A percentile compares a stretch with the other conserved stretches of the same genome.
phyloP scores from a whole-genome alignment of 2,888 invertebrate genomes.

The Limnephilus auricula region DNA sequence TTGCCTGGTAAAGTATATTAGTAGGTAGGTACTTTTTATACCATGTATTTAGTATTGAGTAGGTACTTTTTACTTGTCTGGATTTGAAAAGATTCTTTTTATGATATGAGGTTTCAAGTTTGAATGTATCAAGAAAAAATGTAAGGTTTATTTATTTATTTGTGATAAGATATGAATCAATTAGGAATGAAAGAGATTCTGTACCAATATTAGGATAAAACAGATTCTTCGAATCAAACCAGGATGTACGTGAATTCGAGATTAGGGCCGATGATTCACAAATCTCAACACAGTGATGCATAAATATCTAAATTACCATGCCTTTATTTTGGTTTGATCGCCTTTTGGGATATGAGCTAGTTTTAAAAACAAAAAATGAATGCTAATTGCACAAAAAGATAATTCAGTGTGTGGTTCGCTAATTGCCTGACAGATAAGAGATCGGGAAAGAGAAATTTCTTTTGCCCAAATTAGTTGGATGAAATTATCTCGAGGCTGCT shows the following conservation, averaged over 20 bases:
- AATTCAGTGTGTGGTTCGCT: not conserved
- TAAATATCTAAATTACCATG: not conserved
- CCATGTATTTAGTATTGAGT: too few species aligned
- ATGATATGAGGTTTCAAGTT: too few species aligned
- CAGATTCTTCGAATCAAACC: not conserved
- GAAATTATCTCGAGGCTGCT: conserved; percentile 14
- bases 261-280: not conserved
- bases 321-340: not conserved
- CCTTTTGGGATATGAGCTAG: not conserved
- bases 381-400: conserved; percentile 2
- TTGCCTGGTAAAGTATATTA: too few species aligned
- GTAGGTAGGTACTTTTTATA: too few species aligned
- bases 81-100: too few species aligned
- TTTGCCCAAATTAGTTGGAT: conserved; percentile 13
- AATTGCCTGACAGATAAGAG: conserved; percentile 53
- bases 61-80: too few species aligned
- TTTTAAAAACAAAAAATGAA: conserved; percentile 23
- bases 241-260: not conserved
- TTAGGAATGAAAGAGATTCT: not conserved
- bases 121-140: too few species aligned
- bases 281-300: not conserved
- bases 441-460: conserved; percentile 45
- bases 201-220: not conserved
- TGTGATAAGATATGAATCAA: not conserved
- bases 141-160: too few species aligned